Evolutionary conservation across 2,888 invertebrate genomes (phyloP), one percentile per base, ranked within the genome.

Genomic region (Pyrrhosoma nymphula): DNA sequence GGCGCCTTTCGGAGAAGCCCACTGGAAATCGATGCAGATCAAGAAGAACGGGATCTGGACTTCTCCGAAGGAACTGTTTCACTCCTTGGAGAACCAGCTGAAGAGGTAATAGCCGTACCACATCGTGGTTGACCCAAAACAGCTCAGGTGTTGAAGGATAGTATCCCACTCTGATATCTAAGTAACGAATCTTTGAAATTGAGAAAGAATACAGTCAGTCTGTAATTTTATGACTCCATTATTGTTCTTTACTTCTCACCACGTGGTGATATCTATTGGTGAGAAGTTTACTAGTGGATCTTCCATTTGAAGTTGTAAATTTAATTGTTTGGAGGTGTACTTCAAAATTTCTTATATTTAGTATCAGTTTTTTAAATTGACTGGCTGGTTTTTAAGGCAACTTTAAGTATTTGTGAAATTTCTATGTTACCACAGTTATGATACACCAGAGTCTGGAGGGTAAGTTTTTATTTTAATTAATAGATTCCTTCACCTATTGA

Each of bases 11-110:
- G 0, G 97, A 96, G 69, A 98, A 98, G 4, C 98, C 98, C 35
- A 98, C 97, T 0, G 98, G 98, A 97, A 99, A 98, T 95, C 98
- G 98, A 96, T 99, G 98, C 90, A 99, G 98, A 96, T 99, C 99
- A 95, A 99, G 97, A 95, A 99, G 98, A 20, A 99, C 97, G 63
- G 98, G 98, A 95, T 97, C 97, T 23, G 97, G 98, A 0, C 98
- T 98, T 82, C 97, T 97, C 96, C 98, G 97, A 89, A 98, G 97
- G 97, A 98, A 99, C 89, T 97, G 97, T 96, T 97, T 97, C 26
- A 99, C 98, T 96, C 98, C 98, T 96, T 97, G 97, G n/a, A 98
- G 97, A 60, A 98, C 97, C 0, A 98, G 98, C 16, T 97, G 96
- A 93, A 99, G 97, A 95, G 98, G 98, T 96, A 98, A 98, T 95